Conservation (phyloP, 2,113 vertebrate genomes). For the Gnathochromis pfefferi region DNA sequence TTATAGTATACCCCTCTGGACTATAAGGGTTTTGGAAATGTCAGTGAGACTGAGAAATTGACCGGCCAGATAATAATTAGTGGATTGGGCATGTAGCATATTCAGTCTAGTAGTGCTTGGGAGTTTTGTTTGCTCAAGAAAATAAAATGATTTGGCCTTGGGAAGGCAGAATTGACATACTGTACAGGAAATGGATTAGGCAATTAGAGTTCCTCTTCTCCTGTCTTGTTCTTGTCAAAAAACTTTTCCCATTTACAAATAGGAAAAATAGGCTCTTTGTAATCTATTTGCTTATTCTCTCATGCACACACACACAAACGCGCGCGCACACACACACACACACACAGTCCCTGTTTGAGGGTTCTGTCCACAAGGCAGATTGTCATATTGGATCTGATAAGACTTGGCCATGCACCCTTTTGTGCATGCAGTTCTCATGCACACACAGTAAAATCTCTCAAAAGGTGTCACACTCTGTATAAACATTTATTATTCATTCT, state of each 20-base stretch:
- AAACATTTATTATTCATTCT: conserved; percentile 45
- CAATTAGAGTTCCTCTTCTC: neutral
- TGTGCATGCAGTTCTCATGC: neutral
- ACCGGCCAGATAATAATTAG: neutral
- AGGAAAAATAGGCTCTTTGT: neutral
- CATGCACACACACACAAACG: rapidly evolving
- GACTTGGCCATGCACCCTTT: neutral
- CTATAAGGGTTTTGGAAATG: neutral
- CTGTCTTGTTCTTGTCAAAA: conserved; percentile 6
- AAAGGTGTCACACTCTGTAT: conserved; percentile 14
- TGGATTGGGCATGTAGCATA: neutral
- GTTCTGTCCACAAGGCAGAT: conserved; percentile 4
- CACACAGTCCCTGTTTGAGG: neutral
- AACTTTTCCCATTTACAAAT: neutral
- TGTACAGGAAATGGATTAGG: neutral
- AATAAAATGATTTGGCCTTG: neutral
- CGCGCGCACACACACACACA: neutral
- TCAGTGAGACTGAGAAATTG: neutral
- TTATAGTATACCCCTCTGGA: neutral
- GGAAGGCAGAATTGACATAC: neutral
- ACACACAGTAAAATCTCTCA: neutral
- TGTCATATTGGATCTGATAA: conserved; percentile 29
- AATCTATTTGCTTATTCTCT: neutral
- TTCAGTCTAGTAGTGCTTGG: neutral
- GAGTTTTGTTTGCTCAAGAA: neutral